Evolutionary conservation across 2,797 vertebrate genomes (phyloP).

Genomic region (Coluber constrictor): DNA sequence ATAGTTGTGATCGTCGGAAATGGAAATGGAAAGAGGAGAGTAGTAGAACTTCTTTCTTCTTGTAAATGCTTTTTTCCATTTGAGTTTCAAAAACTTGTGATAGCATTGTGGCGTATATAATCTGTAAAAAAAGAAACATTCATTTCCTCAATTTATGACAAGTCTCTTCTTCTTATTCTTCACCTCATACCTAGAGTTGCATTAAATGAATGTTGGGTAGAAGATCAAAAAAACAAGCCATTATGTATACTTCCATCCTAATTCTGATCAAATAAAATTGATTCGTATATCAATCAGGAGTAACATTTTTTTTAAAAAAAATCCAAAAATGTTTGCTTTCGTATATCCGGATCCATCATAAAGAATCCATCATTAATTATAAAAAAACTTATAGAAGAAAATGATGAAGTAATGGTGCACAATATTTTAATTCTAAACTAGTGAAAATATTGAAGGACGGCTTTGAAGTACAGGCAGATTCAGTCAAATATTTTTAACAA

Average conservation of each 20-base stretch:
- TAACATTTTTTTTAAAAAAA: constrained; percentile 55
- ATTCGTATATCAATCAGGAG: constrained; percentile 72
- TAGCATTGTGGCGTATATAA: not conserved
- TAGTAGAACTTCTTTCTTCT: not conserved
- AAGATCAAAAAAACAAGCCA: not conserved
- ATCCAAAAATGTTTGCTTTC: constrained; percentile 66
- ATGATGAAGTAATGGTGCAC: constrained; percentile 65
- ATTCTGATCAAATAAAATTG: constrained; percentile 70
- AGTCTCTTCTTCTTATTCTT: not conserved
- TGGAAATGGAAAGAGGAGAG: not conserved
- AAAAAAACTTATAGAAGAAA: constrained; percentile 55
- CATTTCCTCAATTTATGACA: not conserved
- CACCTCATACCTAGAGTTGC: not conserved
- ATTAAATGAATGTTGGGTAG: not conserved
- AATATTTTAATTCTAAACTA: constrained; percentile 32
- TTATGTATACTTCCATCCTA: not conserved
- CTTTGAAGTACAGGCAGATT: not conserved
- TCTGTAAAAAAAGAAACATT: not conserved
- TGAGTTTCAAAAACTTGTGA: not conserved
- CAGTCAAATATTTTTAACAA: not conserved
- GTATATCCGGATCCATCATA: constrained; percentile 64
- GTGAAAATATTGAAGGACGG: constrained; percentile 31
- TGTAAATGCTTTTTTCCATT: not conserved
- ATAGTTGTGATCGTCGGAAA: not conserved
- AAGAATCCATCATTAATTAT: constrained; percentile 40